Base-by-base conservation (phyloP, 2,888 invertebrate genomes). In the Scaptomyza reducta region DNA sequence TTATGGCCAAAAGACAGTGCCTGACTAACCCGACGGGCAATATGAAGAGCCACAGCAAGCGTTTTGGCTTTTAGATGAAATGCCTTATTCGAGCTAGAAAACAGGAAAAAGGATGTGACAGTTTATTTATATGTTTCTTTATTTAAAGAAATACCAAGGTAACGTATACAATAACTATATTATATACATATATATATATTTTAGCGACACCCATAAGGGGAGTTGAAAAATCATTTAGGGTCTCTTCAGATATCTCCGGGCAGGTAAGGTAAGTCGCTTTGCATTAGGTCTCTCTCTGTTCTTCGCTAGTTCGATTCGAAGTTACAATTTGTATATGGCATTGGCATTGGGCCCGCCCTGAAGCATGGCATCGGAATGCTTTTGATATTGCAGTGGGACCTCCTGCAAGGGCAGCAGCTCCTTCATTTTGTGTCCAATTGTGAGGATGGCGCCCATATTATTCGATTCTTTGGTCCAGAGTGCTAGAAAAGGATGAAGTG, bases 391-490 rank as follows among this genome's bases (percentile, higher is more conserved):
- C 67, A 94, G 92, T 31, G 92, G 93, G 3, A 87, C 75, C 14
- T 92, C 90, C 56, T 93, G 93, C 86, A 96, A 93, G 81, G 93
- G 94, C 72, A 98, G 93, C 89, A 96, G 94, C 87, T 97, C 96
- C 92, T 97, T 97, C 67, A 98, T 92, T 93, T 96, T 96, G 67
- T 94, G 94, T 49, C 98, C 98, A 90, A 98, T 98, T 92, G 96
- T 96, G 81, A 97, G 90, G 75, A 95, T 95, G 51, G 96, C 95
- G 57, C 95, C 94, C 79, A 94, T 93, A 89, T 95, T 95, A 50
- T 93, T 93, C 7, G 95, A 94, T 92, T 98, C 96, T 18, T 95
- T 95, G 45, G 98, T 98, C 98, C 98, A 98, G 65, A 98, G 92
- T 75, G 94, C 95, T 95, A 10, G 0, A 1, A 31, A 13, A 3